Evolutionary conservation across 2,797 vertebrate genomes (phyloP).

Genomic region (Pseudochaenichthys georgianus): DNA sequence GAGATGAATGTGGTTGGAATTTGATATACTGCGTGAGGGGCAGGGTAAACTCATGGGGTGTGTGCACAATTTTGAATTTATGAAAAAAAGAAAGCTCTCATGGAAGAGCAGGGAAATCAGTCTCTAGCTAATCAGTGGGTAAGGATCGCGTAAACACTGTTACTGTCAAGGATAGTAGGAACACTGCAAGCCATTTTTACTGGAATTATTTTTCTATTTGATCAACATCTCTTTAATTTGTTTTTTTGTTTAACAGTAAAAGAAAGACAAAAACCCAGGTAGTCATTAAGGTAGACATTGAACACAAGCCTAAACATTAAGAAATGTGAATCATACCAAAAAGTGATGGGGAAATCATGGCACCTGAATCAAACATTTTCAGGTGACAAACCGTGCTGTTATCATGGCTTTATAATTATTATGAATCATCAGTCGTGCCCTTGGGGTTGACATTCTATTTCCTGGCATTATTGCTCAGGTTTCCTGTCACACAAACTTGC

Average conservation of each 20-base stretch:
- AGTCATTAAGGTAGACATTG: constrained; percentile 24
- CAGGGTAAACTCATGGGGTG: constrained; percentile 7
- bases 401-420: constrained; percentile 10
- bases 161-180: constrained; percentile 55
- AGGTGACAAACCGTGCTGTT: background rate
- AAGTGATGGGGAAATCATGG: constrained; percentile 31
- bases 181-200: constrained; percentile 41
- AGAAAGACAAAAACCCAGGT: constrained; percentile 25
- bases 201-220: constrained; percentile 2
- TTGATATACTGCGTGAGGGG: background rate
- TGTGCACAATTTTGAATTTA: constrained; percentile 25
- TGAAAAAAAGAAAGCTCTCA: constrained; percentile 38
- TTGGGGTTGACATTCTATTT: constrained; percentile 37
- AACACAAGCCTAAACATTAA: constrained; percentile 28
- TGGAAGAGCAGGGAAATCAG: constrained; percentile 20
- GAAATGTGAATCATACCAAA: constrained; percentile 30
- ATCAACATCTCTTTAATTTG: constrained; percentile 15
- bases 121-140: background rate
- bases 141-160: constrained; percentile 21
- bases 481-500: constrained; percentile 45
- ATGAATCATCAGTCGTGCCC: constrained; percentile 48
- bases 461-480: constrained; percentile 19
- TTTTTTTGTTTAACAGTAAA: constrained; percentile 31
- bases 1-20: background rate
- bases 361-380: constrained; percentile 21